phyloP scores from a whole-genome alignment of 1,140 invertebrate genomes.

The Bombus terrestris region DNA sequence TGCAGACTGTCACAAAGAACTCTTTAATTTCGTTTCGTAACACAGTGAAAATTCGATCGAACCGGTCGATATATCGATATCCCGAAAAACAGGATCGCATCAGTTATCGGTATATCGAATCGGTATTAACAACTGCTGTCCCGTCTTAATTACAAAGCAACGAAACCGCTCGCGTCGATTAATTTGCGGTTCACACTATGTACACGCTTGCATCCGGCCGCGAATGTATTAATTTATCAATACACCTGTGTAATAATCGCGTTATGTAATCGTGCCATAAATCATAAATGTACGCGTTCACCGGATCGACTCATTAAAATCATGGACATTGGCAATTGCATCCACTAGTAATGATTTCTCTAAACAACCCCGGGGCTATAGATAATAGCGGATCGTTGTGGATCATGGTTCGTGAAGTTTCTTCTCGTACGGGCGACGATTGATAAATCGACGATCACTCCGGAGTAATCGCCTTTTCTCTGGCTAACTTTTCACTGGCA shows the following conservation, averaged over 20 bases:
- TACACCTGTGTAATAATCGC: constrained; percentile 74
- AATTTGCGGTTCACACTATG: constrained; percentile 53
- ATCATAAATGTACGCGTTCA: constrained; percentile 66
- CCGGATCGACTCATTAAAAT: constrained; percentile 73
- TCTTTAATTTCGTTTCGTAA: constrained; percentile 11
- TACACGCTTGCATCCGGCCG: constrained; percentile 22
- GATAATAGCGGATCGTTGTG: constrained; percentile 58
- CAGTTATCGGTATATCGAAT: constrained; percentile 23
- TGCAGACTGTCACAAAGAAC: background rate
- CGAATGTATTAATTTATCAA: constrained; percentile 76
- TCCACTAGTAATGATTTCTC: constrained; percentile 73
- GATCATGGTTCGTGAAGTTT: constrained; percentile 26
- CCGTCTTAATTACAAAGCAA: constrained; percentile 52
- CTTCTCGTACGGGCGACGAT: constrained; percentile 25
- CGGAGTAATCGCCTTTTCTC: constrained; percentile 31
- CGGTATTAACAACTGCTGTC: constrained; percentile 29
- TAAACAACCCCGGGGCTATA: constrained; percentile 64
- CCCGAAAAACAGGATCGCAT: background rate
- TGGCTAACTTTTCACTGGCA: constrained; percentile 28
- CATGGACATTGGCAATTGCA: constrained; percentile 63
- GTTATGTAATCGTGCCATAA: constrained; percentile 77
- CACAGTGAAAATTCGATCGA: background rate
- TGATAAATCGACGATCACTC: constrained; percentile 54
- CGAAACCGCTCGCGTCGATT: constrained; percentile 53
- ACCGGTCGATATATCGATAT: background rate